Evolutionary conservation across 2,113 vertebrate genomes (phyloP).

Genomic region (Leucosticte australis): DNA sequence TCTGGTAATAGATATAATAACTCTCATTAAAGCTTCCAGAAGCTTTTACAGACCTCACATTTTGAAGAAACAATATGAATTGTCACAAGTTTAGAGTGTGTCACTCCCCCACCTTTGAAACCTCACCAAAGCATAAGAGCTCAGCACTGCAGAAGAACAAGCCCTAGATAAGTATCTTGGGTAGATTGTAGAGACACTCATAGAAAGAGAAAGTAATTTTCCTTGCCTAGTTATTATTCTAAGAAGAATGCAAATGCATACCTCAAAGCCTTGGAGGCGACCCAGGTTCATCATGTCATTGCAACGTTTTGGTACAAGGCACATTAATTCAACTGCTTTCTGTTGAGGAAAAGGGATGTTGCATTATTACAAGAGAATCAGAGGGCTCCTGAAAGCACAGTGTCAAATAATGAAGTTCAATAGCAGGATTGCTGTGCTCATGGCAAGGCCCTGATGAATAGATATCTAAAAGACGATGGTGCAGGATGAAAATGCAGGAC

Average conservation of each 20-base stretch:
- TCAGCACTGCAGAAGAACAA: background rate
- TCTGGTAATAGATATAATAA: background rate
- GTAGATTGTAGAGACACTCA: background rate
- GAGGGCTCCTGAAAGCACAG: background rate
- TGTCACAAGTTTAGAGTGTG: background rate
- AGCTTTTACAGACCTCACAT: background rate
- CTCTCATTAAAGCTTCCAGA: background rate
- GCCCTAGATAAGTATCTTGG: background rate
- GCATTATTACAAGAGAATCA: constrained; percentile 1
- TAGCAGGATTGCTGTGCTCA: background rate
- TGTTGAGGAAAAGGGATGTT: constrained; percentile 45
- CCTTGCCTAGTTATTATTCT: background rate
- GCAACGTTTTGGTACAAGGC: constrained; percentile 97
- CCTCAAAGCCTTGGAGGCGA: constrained; percentile 96
- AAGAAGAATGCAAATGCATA: constrained; percentile 44
- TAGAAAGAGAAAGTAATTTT: background rate
- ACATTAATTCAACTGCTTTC: constrained; percentile 94
- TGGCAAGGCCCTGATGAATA: background rate
- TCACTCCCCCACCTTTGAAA: background rate
- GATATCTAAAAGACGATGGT: background rate
- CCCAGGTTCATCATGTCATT: constrained; percentile 99
- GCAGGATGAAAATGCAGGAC: background rate
- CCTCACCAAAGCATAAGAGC: background rate
- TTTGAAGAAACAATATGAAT: background rate
- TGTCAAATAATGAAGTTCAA: background rate